Conservation (phyloP, 2,797 vertebrate genomes). For the Prionace glauca region DNA sequence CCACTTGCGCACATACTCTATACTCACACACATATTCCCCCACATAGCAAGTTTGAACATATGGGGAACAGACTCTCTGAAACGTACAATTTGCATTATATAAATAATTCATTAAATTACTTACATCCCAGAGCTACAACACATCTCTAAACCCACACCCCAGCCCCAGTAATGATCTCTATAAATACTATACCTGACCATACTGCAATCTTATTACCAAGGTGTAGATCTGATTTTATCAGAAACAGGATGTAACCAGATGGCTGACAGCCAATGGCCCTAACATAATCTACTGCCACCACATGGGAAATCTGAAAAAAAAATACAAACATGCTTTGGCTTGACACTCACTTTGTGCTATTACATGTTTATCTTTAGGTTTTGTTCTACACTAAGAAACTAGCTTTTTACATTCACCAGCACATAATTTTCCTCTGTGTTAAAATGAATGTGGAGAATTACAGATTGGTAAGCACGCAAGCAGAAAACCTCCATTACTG, state of each 20-base stretch:
- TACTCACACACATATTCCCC: neutral
- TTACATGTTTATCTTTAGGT: neutral
- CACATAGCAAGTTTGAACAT: neutral
- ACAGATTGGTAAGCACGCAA: neutral
- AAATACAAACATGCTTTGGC: neutral
- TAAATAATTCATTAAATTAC: neutral
- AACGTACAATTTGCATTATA: neutral
- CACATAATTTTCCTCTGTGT: neutral
- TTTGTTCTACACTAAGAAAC: neutral
- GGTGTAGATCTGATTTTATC: neutral
- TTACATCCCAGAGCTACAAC: neutral
- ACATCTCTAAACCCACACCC: neutral
- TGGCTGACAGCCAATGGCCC: neutral
- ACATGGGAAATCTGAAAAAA: neutral
- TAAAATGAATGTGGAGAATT: neutral
- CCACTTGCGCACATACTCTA: neutral
- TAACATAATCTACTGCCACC: neutral
- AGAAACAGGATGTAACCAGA: conserved; percentile 1
- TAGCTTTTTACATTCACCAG: neutral
- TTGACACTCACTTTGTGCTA: neutral
- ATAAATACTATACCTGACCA: neutral
- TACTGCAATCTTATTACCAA: neutral
- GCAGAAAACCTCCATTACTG: neutral
- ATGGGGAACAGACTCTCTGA: neutral
- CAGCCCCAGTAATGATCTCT: neutral